Evolutionary conservation across 2,113 vertebrate species (phyloP), one percentile per base, ranked within the genome.

Genomic region (Apus apus): DNA sequence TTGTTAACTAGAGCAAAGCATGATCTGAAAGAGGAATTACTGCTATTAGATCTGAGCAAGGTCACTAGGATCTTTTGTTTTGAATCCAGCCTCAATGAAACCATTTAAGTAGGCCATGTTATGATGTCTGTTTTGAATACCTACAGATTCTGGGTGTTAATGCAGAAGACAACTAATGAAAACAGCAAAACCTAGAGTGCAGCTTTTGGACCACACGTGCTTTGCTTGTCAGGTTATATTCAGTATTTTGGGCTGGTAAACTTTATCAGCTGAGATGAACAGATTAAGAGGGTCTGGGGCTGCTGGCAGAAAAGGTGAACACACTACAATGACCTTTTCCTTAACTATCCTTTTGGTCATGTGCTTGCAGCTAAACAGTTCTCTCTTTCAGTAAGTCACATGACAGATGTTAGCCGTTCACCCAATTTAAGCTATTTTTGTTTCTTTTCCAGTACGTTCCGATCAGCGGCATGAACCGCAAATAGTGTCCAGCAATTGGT

Each of bases 351-450:
- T 57, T 85, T 21, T 6, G 2, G 32, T 73, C 70, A 23, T 22
- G 40, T 29, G 75, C 89, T 94, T 46, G 6, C 48, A 79, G 56
- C 62, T 81, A 64, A 90, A 93, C 66, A 60, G 53, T 50, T 85
- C 79, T 73, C 68, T 70, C 72, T 96, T 96, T 85, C 90, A 85
- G 87, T 93, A 97, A 97, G 77, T 96, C 91, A 93, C 68, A 53
- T 91, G 87, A 74, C 64, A 87, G 56, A 64, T 40, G 64, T 87
- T 93, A 95, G 57, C 70, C 61, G 22, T 78, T 90, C 80, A 88
- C 87, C 76, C 77, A 94, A 58, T 96, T 97, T 94, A 94, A 95
- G 84, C 81, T 97, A 74, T 96, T 97, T 97, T 84, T 80, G n/a
- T 94, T 97, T 97, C 94, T 92, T 95, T 95, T 95, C 83, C 94